Evolutionary conservation across 2,888 invertebrate species (phyloP), one percentile per base, ranked within the genome.

Genomic region (Euproctis similis): DNA sequence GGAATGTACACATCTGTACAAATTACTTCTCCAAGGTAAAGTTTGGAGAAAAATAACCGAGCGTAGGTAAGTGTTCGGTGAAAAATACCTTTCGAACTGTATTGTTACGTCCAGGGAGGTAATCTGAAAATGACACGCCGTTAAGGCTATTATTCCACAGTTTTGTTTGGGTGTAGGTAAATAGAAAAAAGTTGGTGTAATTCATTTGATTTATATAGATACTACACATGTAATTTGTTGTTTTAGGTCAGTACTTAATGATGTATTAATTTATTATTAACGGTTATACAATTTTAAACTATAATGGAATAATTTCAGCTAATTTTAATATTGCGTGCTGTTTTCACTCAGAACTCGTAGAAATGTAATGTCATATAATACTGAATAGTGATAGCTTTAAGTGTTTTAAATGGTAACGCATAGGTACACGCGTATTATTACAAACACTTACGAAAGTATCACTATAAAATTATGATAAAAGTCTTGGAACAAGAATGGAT

Each of bases 381-480:
- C 26, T 33, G 39, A 37, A 25, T 65, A 63, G 60, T 47, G 52
- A 70, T 78, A 84, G 84, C 82, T 84, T 82, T 84, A 81, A 81
- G 80, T 84, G 82, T 84, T 74, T 61, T 59, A 60, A 62, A 63
- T 65, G 55, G 60, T 64, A 70, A 63, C 54, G 66, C 72, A 62
- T 73, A 69, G 60, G 73, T 63, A 74, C 70, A 77, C 70, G 61
- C 59, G 58, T 56, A 60, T 59, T 55, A 44, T 56, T 53, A 56
- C 53, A 58, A 30, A 70, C 60, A 64, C 59, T 42, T 34, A 39
- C 49, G 48, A 42, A 19, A 43, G 47, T 39, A 36, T 24, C 4
- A 28, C 21, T 21, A 17, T 36, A 20, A 42, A 36, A 46, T 37
- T 53, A 43, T 55, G 48, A 46, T 53, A 44, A 40, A 31, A 61